Conservation (phyloP, 2,888 invertebrate genomes). For the Pristionchus arcanus region DNA sequence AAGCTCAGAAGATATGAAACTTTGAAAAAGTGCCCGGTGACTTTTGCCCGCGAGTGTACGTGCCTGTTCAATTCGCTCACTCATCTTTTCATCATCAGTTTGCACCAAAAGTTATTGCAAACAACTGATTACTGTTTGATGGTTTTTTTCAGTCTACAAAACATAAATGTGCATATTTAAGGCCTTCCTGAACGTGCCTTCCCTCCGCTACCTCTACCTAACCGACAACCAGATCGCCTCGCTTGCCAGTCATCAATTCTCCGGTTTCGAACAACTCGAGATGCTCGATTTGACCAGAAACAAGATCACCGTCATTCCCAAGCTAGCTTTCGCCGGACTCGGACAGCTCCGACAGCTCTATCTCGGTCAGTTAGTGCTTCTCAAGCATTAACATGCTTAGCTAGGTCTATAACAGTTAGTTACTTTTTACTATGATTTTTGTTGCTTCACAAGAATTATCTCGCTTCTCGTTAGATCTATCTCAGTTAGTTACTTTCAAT, state of each 20-base stretch:
- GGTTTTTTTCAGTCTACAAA: neutral
- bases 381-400: constrained; percentile 58
- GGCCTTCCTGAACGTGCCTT: constrained; percentile 79
- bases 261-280: constrained; percentile 76
- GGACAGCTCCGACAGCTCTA: constrained; percentile 76
- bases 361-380: constrained; percentile 61
- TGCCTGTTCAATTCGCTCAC: too few species aligned
- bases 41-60: too few species aligned
- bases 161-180: constrained; percentile 58
- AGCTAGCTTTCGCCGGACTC: constrained; percentile 68
- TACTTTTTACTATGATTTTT: too few species aligned
- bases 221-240: constrained; percentile 73
- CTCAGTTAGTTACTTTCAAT: constrained; percentile 63
- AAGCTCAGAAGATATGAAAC: too few species aligned
- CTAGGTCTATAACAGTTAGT: constrained; percentile 75
- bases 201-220: constrained; percentile 77
- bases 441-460: neutral
- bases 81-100: too few species aligned
- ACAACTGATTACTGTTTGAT: neutral
- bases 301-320: constrained; percentile 63
- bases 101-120: too few species aligned
- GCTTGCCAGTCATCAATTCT: constrained; percentile 72
- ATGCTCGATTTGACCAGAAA: constrained; percentile 75
- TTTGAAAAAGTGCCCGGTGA: too few species aligned
- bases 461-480: constrained; percentile 77